Evolutionary conservation across 1,140 invertebrate genomes (phyloP).

Genomic region (Zaprionus gabonicus): DNA sequence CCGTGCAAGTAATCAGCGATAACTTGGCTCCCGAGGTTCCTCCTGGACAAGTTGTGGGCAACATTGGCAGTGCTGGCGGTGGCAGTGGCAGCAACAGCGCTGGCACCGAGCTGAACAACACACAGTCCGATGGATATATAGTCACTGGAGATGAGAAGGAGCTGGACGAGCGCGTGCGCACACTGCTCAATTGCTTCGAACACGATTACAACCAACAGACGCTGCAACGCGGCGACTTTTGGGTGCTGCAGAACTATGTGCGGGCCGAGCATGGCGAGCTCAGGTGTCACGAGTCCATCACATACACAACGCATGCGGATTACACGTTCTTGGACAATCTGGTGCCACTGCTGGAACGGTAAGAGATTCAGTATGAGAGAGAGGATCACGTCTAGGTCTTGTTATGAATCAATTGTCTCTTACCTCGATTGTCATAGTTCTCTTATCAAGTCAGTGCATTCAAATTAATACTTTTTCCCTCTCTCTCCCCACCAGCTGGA

Average conservation of each 20-base stretch:
- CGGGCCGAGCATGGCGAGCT: slow-evolving; percentile 86
- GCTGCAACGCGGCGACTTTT: slow-evolving; percentile 93
- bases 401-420: too few species aligned
- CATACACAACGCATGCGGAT: slow-evolving; percentile 96
- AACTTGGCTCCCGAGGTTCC: slow-evolving; percentile 49
- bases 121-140: slow-evolving; percentile 70
- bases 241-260: slow-evolving; percentile 96
- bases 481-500: slow-evolving; percentile 85
- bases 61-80: slow-evolving; percentile 50
- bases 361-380: slow-evolving; percentile 36
- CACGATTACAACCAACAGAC: slow-evolving; percentile 87
- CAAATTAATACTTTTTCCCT: background rate
- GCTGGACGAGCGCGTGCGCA: slow-evolving; percentile 75
- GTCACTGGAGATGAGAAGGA: slow-evolving; percentile 82
- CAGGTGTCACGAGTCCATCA: slow-evolving; percentile 93
- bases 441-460: background rate
- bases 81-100: slow-evolving; percentile 19
- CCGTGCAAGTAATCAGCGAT: slow-evolving; percentile 42
- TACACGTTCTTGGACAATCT: slow-evolving; percentile 96
- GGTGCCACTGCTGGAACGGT: slow-evolving; percentile 90
- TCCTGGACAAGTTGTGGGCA: slow-evolving; percentile 61
- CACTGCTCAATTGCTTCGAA: slow-evolving; percentile 88
- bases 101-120: slow-evolving; percentile 63
- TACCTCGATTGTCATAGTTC: background rate
- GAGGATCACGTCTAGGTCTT: too few species aligned